Conservation (phyloP, 2,888 invertebrate genomes). For the Chaitophorus viminalis region DNA sequence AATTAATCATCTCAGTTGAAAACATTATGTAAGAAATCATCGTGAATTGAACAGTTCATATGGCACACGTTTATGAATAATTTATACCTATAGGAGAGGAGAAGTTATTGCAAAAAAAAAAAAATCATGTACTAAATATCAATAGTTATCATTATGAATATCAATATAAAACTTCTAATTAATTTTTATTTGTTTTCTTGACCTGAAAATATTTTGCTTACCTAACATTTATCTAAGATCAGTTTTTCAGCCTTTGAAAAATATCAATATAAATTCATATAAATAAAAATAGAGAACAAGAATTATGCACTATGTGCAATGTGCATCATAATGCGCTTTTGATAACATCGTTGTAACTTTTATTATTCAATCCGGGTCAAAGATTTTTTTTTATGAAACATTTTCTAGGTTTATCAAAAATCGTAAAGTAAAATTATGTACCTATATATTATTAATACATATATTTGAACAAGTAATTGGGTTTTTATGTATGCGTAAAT, state of each 20-base stretch:
- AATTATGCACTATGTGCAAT: neutral
- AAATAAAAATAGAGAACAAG: neutral
- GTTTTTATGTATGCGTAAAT: neutral
- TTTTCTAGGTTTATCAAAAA: neutral
- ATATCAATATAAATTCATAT: neutral
- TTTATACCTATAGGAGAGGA: neutral
- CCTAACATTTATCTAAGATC: neutral
- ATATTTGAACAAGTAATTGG: neutral
- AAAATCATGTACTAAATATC: neutral
- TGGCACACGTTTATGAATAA: neutral
- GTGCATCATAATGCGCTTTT: slow-evolving; percentile 2
- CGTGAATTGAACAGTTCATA: neutral
- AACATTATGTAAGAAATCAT: neutral
- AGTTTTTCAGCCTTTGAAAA: neutral
- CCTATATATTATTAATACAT: neutral
- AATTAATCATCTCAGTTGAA: neutral
- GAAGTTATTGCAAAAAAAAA: neutral
- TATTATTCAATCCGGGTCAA: slow-evolving; percentile 1
- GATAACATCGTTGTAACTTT: slow-evolving; percentile 27
- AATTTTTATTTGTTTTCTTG: neutral
- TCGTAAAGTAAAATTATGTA: neutral
- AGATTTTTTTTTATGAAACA: slow-evolving; percentile 31
- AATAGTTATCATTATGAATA: no score
- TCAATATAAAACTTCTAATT: no score
- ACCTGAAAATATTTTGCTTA: slow-evolving; percentile 27